A percentile compares a stretch with the other conserved stretches of the same genome.
Conservation (phyloP, 2,888 invertebrate species). For the Scotopteryx bipunctaria region DNA sequence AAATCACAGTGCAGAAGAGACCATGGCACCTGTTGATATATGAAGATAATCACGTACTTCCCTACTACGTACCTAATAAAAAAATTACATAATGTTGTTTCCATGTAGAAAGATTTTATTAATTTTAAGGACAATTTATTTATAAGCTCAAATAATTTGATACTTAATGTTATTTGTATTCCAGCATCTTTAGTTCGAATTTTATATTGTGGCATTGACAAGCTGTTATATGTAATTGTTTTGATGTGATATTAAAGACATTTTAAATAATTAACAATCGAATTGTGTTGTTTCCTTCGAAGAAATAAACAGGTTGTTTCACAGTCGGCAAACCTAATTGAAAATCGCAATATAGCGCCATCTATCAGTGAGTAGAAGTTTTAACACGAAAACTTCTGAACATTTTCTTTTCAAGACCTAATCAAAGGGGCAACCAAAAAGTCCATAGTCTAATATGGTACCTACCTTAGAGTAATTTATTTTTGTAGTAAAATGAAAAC, state of each 20-base stretch:
- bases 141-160: slow-evolving; percentile 7
- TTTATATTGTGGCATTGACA: neutral
- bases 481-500: too few relatives aligned
- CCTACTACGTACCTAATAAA: neutral
- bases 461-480: too few relatives aligned
- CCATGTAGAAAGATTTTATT: neutral
- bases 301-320: too few relatives aligned
- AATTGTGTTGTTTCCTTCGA: too few relatives aligned
- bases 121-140: neutral
- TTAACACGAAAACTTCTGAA: too few relatives aligned
- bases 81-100: neutral
- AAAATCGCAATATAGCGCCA: too few relatives aligned
- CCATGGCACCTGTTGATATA: slow-evolving; percentile 1
- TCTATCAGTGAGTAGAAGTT: too few relatives aligned
- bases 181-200: neutral
- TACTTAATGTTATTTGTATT: slow-evolving; percentile 7
- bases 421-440: too few relatives aligned
- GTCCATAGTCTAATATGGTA: too few relatives aligned
- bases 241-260: slow-evolving; percentile 7
- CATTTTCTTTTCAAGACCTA: too few relatives aligned
- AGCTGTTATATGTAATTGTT: neutral
- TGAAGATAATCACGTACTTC: neutral
- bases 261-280: neutral
- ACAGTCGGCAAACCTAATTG: too few relatives aligned
- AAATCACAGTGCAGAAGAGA: slow-evolving; percentile 7